A percentile compares a stretch with the other conserved stretches of the same genome.
These are phyloP conservation scores for Elephas maximus DNA, from an alignment of 2,113 vertebrate genomes.

Conservation along the genomic window DNA sequence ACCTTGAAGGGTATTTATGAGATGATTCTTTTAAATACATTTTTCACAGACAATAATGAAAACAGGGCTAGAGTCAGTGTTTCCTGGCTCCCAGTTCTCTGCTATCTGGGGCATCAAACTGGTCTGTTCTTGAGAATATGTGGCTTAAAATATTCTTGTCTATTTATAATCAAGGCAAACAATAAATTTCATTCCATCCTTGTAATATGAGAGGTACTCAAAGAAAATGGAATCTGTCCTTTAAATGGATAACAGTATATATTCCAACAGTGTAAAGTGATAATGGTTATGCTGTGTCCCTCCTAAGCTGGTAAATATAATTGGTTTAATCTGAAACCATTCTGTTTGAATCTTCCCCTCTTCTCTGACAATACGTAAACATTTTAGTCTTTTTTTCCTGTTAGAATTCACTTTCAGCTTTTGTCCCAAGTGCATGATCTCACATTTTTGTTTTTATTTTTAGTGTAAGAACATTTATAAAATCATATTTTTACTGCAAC, in stretches of 20 bases:
- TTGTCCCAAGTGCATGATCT: slow-evolving; percentile 76
- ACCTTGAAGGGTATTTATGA: neutral
- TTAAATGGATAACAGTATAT: neutral
- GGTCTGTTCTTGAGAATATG: neutral
- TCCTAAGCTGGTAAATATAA: neutral
- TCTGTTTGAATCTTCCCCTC: neutral
- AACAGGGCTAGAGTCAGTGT: neutral
- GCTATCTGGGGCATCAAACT: neutral
- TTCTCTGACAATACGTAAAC: slow-evolving; percentile 71
- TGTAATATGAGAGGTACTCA: neutral
- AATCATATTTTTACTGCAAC: slow-evolving; percentile 61
- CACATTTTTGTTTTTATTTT: slow-evolving; percentile 79
- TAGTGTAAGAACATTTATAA: slow-evolving; percentile 74
- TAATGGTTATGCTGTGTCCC: neutral
- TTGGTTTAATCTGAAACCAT: slow-evolving; percentile 28
- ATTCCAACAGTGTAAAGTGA: neutral
- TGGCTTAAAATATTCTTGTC: neutral
- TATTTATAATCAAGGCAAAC: slow-evolving; percentile 43
- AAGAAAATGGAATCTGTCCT: slow-evolving; percentile 20
- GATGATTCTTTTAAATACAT: neutral
- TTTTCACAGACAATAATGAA: neutral
- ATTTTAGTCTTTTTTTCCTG: slow-evolving; percentile 69
- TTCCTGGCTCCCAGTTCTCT: neutral
- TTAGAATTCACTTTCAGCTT: slow-evolving; percentile 60
- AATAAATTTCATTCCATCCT: slow-evolving; percentile 3